phyloP scores from a whole-genome alignment of 2,113 vertebrate species.

The Erpornis zantholeuca region DNA sequence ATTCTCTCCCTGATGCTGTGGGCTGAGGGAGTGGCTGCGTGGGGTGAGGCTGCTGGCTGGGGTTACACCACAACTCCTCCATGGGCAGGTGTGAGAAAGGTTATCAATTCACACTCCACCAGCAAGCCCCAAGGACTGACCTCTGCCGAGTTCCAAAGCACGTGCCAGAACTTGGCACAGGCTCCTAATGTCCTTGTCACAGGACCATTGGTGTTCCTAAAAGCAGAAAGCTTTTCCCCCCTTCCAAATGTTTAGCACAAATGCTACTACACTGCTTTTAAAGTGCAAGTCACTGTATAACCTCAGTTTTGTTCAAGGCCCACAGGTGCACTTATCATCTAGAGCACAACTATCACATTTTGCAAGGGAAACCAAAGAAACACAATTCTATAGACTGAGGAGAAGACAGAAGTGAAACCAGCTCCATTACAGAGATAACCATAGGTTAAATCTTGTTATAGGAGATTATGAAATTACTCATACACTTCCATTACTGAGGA shows the following conservation, averaged over 20 bases:
- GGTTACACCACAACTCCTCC: fast-evolving
- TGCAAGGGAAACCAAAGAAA: not conserved
- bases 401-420: not conserved
- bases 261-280: not conserved
- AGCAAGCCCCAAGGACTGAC: not conserved
- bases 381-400: not conserved
- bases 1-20: not conserved
- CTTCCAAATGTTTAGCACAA: not conserved
- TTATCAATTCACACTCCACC: too few relatives aligned
- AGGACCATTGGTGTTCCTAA: fast-evolving
- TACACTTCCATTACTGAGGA: not conserved
- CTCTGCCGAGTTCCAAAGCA: not conserved
- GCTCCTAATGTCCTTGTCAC: not conserved
- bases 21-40: fast-evolving
- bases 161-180: fast-evolving
- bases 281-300: not conserved
- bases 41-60: not conserved
- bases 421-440: not conserved
- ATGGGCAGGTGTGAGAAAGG: not conserved
- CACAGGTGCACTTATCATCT: not conserved
- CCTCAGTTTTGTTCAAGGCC: not conserved
- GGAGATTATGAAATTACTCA: not conserved
- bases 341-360: not conserved
- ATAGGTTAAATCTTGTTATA: not conserved
- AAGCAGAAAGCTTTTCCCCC: not conserved